Base-by-base conservation (phyloP, 2,797 vertebrate genomes). In the Syngnathus rostellatus region DNA sequence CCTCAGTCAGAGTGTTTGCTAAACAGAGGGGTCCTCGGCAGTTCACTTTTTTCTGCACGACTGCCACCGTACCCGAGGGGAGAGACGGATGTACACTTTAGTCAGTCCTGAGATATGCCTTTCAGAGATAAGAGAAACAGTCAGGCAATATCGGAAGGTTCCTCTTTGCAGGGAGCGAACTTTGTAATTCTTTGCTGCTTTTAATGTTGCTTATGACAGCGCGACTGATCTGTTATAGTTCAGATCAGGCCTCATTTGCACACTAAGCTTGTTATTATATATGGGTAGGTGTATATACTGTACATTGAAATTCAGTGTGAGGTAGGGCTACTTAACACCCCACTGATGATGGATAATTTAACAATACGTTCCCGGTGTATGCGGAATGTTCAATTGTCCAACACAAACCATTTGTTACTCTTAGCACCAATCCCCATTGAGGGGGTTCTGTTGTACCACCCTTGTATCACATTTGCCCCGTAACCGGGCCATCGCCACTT, bases 41-140 rank as follows among this genome's bases (percentile, higher is more conserved):
- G 91, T 91, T 92, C 91, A 92, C 85, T 91, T 90, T 89, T 31
- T 92, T 91, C 88, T 89, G 90, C 91, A 89, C 85, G 89, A 87
- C 85, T 91, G 91, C 88, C 81, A 81, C 83, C 73, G 82, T 83
- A 84, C 88, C 87, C 90, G 73, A 65, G 88, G 86, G 87, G 85
- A 81, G 80, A 76, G 77, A 83, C 75, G 74, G 87, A 86, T 86
- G 87, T 88, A 84, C 72, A 81, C 83, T 88, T 85, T 81, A 87
- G 86, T 86, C 79, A 77, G 85, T 87, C 76, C 80, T 85, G 85
- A 86, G 83, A 86, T 79, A 76, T 82, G 77, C 82, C 73, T 86
- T 85, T 88, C 79, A 85, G 79, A 84, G 66, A 76, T 74, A 70
- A 81, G 62, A 81, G 72, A 86, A 77, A 80, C 73, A 81, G 79